phyloP scores from a whole-genome alignment of 2,113 vertebrate species.

The Jacana jacana region DNA sequence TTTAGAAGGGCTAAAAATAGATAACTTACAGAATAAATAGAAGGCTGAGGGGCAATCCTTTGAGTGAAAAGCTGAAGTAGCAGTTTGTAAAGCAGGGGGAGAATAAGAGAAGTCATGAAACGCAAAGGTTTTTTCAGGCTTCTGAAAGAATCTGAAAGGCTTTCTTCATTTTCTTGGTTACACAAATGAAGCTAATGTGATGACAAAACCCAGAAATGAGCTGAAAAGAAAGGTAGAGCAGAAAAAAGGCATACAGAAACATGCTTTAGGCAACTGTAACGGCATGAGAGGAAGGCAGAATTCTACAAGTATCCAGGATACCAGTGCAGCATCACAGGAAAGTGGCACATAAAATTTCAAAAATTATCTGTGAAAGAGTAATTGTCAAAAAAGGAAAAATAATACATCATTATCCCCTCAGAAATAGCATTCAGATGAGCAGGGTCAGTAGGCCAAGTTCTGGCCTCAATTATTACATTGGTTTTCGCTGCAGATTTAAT shows the following conservation, averaged over 20 bases:
- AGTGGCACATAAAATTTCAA: conserved; percentile 6
- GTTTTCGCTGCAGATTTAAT: conserved; percentile 17
- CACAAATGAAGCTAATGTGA: conserved; percentile 39
- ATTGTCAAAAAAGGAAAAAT: conserved; percentile 41
- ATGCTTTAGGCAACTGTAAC: conserved; percentile 31
- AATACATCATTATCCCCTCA: conserved; percentile 2
- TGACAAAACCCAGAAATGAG: conserved; percentile 3
- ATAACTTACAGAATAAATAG: not conserved
- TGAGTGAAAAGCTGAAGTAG: conserved; percentile 12
- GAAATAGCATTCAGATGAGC: conserved; percentile 40
- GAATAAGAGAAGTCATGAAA: conserved; percentile 8
- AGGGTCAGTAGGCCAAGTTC: conserved; percentile 28
- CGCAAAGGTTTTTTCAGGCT: conserved; percentile 41
- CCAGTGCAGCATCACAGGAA: conserved; percentile 10
- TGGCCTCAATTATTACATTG: not conserved
- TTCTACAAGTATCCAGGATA: conserved; percentile 49
- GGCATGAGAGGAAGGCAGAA: not conserved
- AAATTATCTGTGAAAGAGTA: conserved; percentile 49
- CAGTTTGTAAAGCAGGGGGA: not conserved
- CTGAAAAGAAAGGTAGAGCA: conserved; percentile 13
- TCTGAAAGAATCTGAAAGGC: too few relatives aligned
- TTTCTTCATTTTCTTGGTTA: conserved; percentile 44
- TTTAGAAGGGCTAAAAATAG: conserved; percentile 49
- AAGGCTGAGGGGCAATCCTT: not conserved
- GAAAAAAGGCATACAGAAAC: conserved; percentile 26